These are phyloP conservation scores for Micrasema minimum DNA, from an alignment of 1,140 invertebrate genomes.

Conservation along the genomic window DNA sequence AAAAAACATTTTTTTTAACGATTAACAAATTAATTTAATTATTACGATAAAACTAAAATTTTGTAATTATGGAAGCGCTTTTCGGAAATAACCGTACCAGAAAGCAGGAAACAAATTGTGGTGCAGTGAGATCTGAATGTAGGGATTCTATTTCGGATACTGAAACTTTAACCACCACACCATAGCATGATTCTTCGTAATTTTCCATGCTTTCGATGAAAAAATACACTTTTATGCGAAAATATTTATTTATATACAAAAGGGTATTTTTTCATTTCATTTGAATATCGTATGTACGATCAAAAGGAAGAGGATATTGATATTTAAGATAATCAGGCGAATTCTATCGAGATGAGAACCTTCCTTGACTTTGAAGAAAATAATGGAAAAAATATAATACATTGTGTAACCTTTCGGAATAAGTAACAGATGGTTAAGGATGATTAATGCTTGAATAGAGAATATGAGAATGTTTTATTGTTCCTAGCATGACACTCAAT, in stretches of 20 bases:
- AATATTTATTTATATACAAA: background rate
- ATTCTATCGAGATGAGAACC: background rate
- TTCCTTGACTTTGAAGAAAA: background rate
- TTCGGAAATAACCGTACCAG: no score
- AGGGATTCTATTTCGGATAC: no score
- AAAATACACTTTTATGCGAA: background rate
- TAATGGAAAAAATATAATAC: background rate
- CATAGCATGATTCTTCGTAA: no score
- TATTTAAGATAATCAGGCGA: no score
- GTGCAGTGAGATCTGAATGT: no score
- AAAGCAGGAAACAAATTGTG: no score
- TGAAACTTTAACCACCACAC: no score
- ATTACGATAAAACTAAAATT: no score
- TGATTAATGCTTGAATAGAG: background rate
- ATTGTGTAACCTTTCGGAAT: conserved; percentile 8
- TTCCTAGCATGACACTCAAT: background rate
- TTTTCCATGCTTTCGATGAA: no score
- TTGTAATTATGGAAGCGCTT: no score
- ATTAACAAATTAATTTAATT: no score
- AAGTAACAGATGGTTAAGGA: background rate
- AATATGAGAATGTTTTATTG: background rate
- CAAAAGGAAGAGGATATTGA: background rate
- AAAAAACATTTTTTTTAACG: no score
- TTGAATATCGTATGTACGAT: background rate
- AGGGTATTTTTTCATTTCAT: background rate